phyloP scores from a whole-genome alignment of 1,140 invertebrate genomes.

The Polypedilum vanderplanki region DNA sequence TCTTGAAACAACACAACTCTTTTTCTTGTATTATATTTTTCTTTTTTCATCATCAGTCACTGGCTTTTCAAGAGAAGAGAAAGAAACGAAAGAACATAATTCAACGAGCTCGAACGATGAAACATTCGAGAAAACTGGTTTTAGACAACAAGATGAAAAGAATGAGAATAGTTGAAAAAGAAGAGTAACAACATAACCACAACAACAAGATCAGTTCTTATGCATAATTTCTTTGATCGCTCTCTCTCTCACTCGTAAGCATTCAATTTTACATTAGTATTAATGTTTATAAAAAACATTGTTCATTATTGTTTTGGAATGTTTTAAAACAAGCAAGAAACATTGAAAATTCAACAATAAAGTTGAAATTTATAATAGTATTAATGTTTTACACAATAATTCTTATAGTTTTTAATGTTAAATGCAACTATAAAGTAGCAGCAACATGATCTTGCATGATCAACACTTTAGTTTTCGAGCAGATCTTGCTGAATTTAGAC shows the following conservation, averaged over 20 bases:
- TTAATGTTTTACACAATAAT: not conserved
- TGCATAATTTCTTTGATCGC: constrained; percentile 8
- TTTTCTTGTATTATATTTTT: not conserved
- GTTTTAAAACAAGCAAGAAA: not conserved
- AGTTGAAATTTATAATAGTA: not conserved
- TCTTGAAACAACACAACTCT: constrained; percentile 23
- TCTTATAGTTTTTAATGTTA: not conserved
- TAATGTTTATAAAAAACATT: not conserved
- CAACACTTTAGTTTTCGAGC: constrained; percentile 18
- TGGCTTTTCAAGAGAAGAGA: not conserved
- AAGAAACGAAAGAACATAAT: constrained; percentile 17
- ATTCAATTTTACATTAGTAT: not conserved
- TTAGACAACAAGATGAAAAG: constrained; percentile 16
- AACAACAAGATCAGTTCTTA: not conserved
- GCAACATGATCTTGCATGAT: not conserved
- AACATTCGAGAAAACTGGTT: constrained; percentile 4
- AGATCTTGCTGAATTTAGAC: constrained; percentile 16
- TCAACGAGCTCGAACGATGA: constrained; percentile 4
- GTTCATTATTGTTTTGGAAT: not conserved
- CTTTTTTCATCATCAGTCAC: not conserved
- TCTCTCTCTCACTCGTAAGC: not conserved
- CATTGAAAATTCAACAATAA: not conserved
- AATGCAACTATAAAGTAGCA: not conserved
- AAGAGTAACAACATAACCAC: constrained; percentile 12
- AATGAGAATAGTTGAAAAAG: too few species aligned